phyloP scores from a whole-genome alignment of 2,888 invertebrate species.

The Oxytorus armatus region DNA sequence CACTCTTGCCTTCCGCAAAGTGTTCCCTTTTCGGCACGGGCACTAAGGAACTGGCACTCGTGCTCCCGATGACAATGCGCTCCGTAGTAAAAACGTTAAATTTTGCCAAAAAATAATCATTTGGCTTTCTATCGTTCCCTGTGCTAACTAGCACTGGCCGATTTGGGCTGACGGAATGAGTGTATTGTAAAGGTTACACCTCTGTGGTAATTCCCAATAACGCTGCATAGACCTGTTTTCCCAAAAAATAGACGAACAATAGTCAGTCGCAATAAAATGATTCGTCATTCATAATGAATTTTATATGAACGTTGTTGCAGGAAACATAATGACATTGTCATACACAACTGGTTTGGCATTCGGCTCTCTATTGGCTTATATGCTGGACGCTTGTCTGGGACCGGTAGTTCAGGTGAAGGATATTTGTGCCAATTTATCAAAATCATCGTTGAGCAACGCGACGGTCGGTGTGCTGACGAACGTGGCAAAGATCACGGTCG shows the following conservation, averaged over 20 bases:
- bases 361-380: conserved; percentile 93
- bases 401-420: conserved; percentile 80
- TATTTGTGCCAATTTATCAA: conserved; percentile 75
- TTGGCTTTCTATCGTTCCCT: too few relatives aligned
- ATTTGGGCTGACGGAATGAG: too few relatives aligned
- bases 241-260: background rate
- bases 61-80: too few relatives aligned
- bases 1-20: background rate
- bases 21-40: too few relatives aligned
- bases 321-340: conserved; percentile 96
- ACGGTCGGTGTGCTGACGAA: conserved; percentile 75
- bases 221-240: too few relatives aligned
- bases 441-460: conserved; percentile 70
- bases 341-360: conserved; percentile 95
- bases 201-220: too few relatives aligned
- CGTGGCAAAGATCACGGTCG: conserved; percentile 71
- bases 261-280: background rate
- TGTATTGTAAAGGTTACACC: too few relatives aligned
- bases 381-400: conserved; percentile 86
- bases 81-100: too few relatives aligned
- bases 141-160: too few relatives aligned
- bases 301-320: conserved; percentile 83
- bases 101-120: too few relatives aligned
- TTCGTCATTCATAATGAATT: background rate
- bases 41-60: too few relatives aligned